Evolutionary conservation across 2,797 vertebrate genomes (phyloP), one percentile per base, ranked within the genome.

Genomic region (Anguilla marmorata): DNA sequence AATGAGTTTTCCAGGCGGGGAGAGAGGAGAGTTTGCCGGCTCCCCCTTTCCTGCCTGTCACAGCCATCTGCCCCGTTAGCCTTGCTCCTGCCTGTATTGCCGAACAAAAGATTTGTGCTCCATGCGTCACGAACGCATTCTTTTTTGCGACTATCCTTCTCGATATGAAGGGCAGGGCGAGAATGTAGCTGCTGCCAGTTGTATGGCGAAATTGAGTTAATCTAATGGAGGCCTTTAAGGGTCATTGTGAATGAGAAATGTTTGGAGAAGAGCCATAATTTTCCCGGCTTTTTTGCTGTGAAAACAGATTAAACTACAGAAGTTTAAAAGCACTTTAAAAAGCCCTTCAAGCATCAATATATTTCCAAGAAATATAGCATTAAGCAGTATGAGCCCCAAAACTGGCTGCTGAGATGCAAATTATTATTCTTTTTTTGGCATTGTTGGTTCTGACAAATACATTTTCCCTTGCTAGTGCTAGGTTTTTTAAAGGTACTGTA

Each of bases 261-360:
- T 66, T 45, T 86, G 85, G 60, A 86, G 56, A 66, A 56, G n/a
- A 85, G 85, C 85, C 85, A 86, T 86, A 60, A 60, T 63, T 63
- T 48, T 5, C 21, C 85, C 24, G 8, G 9, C 33, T 45, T 19
- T 45, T 79, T n/a, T 66, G 16, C 41, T 66, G 30, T 86, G 56
- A 69, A 69, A 69, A 41, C 85, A 86, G 37, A 66, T 30, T 45
- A 45, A 48, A 63, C 12, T 45, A 19, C 19, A 50, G 45, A 82
- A 50, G 58, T 86, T 69, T 69, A 48, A 66, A 69, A 86, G 85
- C 85, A 86, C 85, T 86, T 86, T 66, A 24, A 86, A 58, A 45
- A 66, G 19, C 4, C 30, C 84, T 56, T 66, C 30, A 60, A 85
- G 37, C 5, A 12, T 50, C 50, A 56, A 27, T 63, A 58, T 33